Conservation (phyloP, 2,113 vertebrate genomes). For the Psilopogon haemacephalus region DNA sequence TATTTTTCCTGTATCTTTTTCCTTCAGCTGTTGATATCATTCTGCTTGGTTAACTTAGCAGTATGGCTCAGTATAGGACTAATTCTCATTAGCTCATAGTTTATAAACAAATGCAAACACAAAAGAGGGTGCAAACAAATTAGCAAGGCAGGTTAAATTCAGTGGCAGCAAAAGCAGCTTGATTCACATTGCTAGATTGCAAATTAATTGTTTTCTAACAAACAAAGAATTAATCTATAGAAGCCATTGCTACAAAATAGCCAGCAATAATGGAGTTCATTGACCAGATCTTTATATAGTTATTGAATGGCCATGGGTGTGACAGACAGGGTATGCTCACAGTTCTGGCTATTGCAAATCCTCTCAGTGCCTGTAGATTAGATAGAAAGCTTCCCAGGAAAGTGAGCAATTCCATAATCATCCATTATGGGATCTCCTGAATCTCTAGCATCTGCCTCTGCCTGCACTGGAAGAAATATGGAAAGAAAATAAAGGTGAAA, state of each 20-base stretch:
- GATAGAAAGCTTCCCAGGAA: not conserved
- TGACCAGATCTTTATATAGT: not conserved
- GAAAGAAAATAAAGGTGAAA: no score
- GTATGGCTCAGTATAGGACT: not conserved
- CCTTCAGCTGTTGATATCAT: not conserved
- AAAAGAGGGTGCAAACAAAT: not conserved
- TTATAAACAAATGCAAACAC: not conserved
- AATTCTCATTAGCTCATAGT: not conserved
- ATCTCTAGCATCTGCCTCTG: not conserved
- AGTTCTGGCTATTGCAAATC: not conserved
- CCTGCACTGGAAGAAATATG: not conserved
- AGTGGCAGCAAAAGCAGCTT: not conserved
- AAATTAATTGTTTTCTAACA: not conserved
- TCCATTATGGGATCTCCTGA: not conserved
- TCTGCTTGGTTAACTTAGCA: not conserved
- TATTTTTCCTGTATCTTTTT: not conserved
- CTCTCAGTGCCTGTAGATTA: not conserved
- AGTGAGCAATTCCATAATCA: not conserved
- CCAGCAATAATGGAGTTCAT: not conserved
- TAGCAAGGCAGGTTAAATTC: not conserved
- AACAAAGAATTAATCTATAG: not conserved
- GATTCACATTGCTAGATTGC: not conserved
- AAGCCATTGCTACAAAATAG: not conserved
- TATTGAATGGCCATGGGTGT: not conserved
- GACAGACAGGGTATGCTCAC: not conserved